Evolutionary conservation across 2,888 invertebrate genomes (phyloP).

Genomic region (Tinea trinotella): DNA sequence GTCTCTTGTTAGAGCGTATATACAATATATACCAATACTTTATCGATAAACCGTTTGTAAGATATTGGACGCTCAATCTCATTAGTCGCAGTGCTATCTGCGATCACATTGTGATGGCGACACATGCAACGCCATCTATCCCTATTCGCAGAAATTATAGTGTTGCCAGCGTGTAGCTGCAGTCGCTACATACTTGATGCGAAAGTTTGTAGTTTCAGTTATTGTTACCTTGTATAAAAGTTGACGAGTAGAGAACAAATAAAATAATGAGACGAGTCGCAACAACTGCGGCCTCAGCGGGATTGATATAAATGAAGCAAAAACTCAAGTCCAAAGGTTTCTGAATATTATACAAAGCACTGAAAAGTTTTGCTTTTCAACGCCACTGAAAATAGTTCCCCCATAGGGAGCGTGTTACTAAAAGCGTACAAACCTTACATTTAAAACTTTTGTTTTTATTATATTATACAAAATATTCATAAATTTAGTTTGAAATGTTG

Average conservation of each 20-base stretch:
- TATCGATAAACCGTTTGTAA: too few relatives aligned
- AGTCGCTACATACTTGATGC: not conserved
- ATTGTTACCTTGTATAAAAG: not conserved
- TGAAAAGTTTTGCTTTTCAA: not conserved
- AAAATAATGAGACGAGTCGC: not conserved
- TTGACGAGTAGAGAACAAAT: not conserved
- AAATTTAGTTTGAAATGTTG: not conserved
- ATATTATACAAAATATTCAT: not conserved
- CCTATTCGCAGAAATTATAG: too few relatives aligned
- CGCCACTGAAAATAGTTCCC: not conserved
- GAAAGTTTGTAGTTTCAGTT: not conserved
- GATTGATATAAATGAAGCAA: constrained; percentile 1
- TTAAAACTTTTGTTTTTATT: not conserved
- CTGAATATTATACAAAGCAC: not conserved
- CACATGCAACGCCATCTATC: too few relatives aligned
- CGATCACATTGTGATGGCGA: too few relatives aligned
- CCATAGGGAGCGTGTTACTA: not conserved
- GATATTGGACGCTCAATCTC: too few relatives aligned
- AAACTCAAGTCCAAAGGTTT: not conserved
- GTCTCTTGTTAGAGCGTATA: too few relatives aligned
- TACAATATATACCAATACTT: too few relatives aligned
- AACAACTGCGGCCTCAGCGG: not conserved
- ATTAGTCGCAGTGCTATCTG: too few relatives aligned
- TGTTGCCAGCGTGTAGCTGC: too few relatives aligned
- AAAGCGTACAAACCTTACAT: constrained; percentile 4